Percentiles rank a stretch among this genome's conserved stretches.
These are phyloP conservation scores for Peromyscus attwateri DNA, from an alignment of 2,797 vertebrate species.

Conservation along the genomic window DNA sequence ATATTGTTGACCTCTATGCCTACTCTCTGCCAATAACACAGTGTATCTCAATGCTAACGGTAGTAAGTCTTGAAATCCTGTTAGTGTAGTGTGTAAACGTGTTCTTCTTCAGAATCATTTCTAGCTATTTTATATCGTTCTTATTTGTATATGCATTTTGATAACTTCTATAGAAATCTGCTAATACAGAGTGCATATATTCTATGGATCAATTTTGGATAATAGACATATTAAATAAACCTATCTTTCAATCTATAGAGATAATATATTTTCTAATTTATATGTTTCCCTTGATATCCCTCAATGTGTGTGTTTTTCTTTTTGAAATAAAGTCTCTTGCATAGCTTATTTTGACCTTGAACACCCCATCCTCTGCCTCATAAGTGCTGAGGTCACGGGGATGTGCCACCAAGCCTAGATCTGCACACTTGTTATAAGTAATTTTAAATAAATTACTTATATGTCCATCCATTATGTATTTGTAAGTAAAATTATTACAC, in stretches of 20 bases:
- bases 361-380: background rate
- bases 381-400: background rate
- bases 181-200: background rate
- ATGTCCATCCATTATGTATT: background rate
- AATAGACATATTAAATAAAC: background rate
- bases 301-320: background rate
- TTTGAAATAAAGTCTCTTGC: background rate
- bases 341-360: background rate
- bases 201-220: background rate
- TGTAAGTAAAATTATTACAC: constrained; percentile 4
- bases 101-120: background rate
- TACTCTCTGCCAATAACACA: background rate
- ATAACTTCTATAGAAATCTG: background rate
- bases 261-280: constrained; percentile 26
- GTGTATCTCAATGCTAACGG: background rate
- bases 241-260: background rate
- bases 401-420: background rate
- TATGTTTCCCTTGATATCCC: background rate
- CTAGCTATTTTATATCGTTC: background rate
- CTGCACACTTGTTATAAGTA: background rate
- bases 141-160: background rate
- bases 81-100: background rate
- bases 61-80: background rate
- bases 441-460: background rate
- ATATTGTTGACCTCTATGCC: background rate